Percentiles rank a stretch among this genome's conserved stretches.
phyloP scores from a whole-genome alignment of 2,113 vertebrate species.

The Aegotheles bennettii region DNA sequence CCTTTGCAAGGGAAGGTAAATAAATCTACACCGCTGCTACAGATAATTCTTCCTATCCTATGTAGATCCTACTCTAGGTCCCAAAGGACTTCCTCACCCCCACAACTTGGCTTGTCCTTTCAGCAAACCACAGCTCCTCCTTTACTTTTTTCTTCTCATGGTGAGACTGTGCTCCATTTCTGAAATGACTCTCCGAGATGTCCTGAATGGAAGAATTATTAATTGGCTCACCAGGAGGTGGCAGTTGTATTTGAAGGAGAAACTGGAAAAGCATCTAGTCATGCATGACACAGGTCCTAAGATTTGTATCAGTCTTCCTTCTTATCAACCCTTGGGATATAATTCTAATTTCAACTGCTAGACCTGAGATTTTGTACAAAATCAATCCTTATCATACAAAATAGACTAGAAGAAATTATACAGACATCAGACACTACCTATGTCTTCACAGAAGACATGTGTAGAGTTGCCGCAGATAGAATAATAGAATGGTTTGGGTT shows the following conservation, averaged over 20 bases:
- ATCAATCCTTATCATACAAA: background rate
- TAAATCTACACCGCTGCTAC: background rate
- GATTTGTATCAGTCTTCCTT: background rate
- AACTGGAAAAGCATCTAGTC: background rate
- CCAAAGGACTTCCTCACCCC: background rate
- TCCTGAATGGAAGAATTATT: background rate
- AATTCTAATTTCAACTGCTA: background rate
- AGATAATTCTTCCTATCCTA: background rate
- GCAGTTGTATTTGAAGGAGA: background rate
- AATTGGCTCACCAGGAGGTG: background rate
- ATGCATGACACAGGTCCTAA: background rate
- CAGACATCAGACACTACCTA: background rate
- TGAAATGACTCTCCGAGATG: background rate
- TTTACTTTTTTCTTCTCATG: background rate
- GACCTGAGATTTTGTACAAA: background rate
- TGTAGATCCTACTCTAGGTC: background rate
- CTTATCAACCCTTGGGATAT: background rate
- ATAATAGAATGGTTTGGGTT: no score
- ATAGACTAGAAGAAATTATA: background rate
- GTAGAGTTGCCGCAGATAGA: background rate
- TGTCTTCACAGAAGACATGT: background rate
- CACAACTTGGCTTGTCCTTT: background rate
- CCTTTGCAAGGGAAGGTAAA: background rate
- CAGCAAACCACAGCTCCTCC: background rate
- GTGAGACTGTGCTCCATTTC: background rate